Percentiles rank a stretch among this genome's conserved stretches.
These are phyloP conservation scores for Sialis fuliginosa DNA, from an alignment of 2,888 invertebrate genomes.

Conservation along the genomic window DNA sequence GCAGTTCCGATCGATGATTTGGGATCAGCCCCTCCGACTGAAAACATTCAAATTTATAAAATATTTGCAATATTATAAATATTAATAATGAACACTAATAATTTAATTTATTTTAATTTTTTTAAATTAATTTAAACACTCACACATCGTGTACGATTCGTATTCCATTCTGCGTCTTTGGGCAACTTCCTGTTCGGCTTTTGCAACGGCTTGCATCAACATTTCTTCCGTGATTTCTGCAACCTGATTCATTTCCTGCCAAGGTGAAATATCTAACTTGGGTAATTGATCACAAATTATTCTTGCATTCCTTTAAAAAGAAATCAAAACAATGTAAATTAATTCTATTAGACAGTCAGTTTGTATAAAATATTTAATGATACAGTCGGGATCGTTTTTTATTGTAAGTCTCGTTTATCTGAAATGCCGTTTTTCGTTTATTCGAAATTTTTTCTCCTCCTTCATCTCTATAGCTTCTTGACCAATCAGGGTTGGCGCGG, in stretches of 20 bases:
- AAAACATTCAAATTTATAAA: slow-evolving; percentile 11
- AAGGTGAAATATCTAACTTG: slow-evolving; percentile 46
- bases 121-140: slow-evolving; percentile 19
- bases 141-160: slow-evolving; percentile 58
- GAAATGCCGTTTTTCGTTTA: no score
- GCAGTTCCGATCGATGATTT: slow-evolving; percentile 75
- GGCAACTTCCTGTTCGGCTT: slow-evolving; percentile 60
- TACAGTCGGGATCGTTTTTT: not conserved
- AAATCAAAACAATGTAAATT: not conserved
- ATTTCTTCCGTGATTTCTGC: slow-evolving; percentile 53
- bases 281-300: slow-evolving; percentile 58
- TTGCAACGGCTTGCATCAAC: slow-evolving; percentile 54
- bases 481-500: no score
- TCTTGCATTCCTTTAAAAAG: slow-evolving; percentile 39
- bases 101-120: not conserved
- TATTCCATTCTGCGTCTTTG: slow-evolving; percentile 64
- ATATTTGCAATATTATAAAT: not conserved
- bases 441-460: no score
- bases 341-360: no score
- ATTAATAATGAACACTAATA: not conserved
- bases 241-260: slow-evolving; percentile 48
- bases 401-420: no score
- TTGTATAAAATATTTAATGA: not conserved
- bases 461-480: no score
- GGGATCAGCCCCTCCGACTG: slow-evolving; percentile 67